Evolutionary conservation across 2,113 vertebrate species (phyloP).

Genomic region (Pterophyllum scalare): DNA sequence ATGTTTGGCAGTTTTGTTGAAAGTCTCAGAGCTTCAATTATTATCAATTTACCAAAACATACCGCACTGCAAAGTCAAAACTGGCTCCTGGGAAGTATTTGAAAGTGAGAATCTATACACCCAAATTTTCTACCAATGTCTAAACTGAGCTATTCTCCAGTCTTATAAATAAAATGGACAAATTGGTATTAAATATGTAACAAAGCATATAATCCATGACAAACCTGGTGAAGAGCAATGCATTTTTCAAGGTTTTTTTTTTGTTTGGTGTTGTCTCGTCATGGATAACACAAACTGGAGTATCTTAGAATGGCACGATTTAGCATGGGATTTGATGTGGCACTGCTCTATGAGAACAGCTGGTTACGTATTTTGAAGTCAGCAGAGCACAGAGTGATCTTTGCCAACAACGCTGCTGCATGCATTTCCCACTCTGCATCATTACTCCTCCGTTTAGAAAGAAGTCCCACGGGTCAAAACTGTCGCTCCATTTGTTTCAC

Average conservation of each 20-base stretch:
- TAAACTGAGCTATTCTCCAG: neutral
- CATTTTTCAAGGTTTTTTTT: neutral
- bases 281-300: neutral
- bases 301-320: constrained; percentile 27
- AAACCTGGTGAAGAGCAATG: neutral
- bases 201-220: neutral
- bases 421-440: constrained; percentile 67
- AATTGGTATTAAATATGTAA: neutral
- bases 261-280: neutral
- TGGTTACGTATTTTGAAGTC: constrained; percentile 64
- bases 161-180: neutral
- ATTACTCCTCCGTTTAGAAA: constrained; percentile 61
- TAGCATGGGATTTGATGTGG: constrained; percentile 49
- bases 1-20: constrained; percentile 11
- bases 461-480: constrained; percentile 61
- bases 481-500: constrained; percentile 66
- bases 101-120: neutral
- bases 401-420: constrained; percentile 63
- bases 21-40: neutral
- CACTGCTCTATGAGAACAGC: constrained; percentile 37
- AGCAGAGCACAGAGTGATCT: constrained; percentile 64
- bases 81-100: neutral
- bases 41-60: constrained; percentile 24
- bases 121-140: neutral
- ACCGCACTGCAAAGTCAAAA: neutral